These are phyloP conservation scores for Cryptocheilus praepositus DNA, from an alignment of 2,888 invertebrate genomes.

Conservation along the genomic window DNA sequence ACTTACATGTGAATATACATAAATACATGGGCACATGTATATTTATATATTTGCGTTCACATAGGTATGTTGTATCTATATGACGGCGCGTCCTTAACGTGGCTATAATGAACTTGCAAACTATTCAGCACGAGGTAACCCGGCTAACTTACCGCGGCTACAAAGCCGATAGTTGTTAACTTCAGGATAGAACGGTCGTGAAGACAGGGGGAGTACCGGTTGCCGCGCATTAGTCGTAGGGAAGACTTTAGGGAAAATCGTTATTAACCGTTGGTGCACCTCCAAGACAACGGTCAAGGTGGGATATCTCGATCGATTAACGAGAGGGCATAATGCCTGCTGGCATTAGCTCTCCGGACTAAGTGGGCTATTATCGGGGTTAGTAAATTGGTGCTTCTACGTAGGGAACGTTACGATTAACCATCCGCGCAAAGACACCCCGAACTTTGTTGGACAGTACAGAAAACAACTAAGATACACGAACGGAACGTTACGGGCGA, in stretches of 20 bases:
- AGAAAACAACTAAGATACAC: slow-evolving; percentile 9
- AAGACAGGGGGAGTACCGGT: background rate
- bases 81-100: slow-evolving; percentile 41
- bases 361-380: too few species aligned
- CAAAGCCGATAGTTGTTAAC: slow-evolving; percentile 41
- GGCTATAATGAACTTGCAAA: slow-evolving; percentile 54
- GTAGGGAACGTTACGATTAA: too few species aligned
- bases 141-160: slow-evolving; percentile 45
- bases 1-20: slow-evolving; percentile 19
- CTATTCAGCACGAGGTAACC: slow-evolving; percentile 49
- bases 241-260: slow-evolving; percentile 4
- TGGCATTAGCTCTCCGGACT: too few species aligned
- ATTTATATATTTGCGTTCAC: slow-evolving; percentile 18
- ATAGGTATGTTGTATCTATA: background rate
- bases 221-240: background rate
- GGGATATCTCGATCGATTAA: background rate
- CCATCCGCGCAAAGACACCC: too few species aligned
- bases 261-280: background rate
- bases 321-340: background rate
- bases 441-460: background rate
- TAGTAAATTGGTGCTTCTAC: too few species aligned
- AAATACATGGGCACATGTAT: background rate
- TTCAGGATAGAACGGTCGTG: slow-evolving; percentile 32
- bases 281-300: background rate
- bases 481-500: background rate